Percentiles rank a stretch among this genome's conserved stretches.
Conservation (phyloP, 1,140 invertebrate genomes). For the Vanessa tameamea region DNA sequence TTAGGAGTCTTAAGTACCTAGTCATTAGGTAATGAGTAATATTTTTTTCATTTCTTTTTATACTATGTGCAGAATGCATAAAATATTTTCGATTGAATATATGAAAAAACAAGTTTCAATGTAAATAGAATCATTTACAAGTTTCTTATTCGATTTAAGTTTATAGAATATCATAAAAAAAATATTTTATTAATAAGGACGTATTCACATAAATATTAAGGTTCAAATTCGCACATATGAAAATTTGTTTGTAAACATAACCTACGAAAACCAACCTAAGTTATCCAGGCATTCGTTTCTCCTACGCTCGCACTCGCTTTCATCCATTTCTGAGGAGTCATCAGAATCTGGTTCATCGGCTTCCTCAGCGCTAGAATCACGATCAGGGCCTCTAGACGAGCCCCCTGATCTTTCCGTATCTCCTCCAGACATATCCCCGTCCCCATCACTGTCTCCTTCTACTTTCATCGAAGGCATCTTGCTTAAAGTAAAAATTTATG, state of each 20-base stretch:
- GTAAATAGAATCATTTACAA: no score
- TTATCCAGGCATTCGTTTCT: slow-evolving; percentile 92
- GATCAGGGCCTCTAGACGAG: slow-evolving; percentile 82
- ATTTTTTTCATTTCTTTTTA: no score
- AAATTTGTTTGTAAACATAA: slow-evolving; percentile 78
- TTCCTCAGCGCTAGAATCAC: slow-evolving; percentile 87
- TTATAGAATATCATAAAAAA: no score
- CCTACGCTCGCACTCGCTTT: slow-evolving; percentile 93
- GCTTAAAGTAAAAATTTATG: not conserved
- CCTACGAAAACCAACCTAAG: slow-evolving; percentile 80
- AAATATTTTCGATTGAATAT: no score
- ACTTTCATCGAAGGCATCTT: slow-evolving; percentile 82
- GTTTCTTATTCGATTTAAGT: no score
- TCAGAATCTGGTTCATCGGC: slow-evolving; percentile 88
- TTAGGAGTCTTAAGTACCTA: no score
- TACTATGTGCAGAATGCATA: no score
- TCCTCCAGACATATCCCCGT: slow-evolving; percentile 83
- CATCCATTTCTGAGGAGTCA: slow-evolving; percentile 94
- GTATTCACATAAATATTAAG: slow-evolving; percentile 25
- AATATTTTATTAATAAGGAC: not conserved
- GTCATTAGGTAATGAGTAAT: no score
- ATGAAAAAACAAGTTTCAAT: no score
- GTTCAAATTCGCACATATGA: slow-evolving; percentile 39
- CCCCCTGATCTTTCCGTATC: slow-evolving; percentile 83
- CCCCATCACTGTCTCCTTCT: slow-evolving; percentile 81